phyloP scores from a whole-genome alignment of 2,797 vertebrate genomes.

The Artibeus jamaicensis region DNA sequence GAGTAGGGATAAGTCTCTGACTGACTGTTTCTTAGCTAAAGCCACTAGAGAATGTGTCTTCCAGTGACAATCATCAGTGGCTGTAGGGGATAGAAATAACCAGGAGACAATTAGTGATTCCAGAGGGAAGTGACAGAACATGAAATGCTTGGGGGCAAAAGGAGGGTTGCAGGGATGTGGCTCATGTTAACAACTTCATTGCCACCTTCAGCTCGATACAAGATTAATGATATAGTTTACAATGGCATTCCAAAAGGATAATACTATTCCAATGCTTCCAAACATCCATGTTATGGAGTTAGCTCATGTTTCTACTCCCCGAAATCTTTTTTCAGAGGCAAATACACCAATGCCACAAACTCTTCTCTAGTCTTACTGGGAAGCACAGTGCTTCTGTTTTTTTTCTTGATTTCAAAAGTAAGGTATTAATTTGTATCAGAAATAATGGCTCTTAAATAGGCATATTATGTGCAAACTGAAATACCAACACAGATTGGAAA shows the following conservation, averaged over 20 bases:
- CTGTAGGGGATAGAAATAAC: constrained; percentile 54
- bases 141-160: not conserved
- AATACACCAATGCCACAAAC: not conserved
- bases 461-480: not conserved
- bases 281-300: not conserved
- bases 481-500: not conserved
- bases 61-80: not conserved
- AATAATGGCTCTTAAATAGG: not conserved
- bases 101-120: constrained; percentile 59
- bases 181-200: not conserved
- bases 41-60: constrained; percentile 35
- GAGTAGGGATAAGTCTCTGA: not conserved
- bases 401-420: constrained; percentile 41
- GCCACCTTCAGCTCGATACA: not conserved
- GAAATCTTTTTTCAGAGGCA: not conserved
- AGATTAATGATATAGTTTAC: constrained; percentile 20
- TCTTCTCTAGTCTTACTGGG: not conserved
- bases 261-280: not conserved
- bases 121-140: constrained; percentile 46
- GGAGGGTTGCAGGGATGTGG: not conserved
- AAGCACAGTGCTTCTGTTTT: not conserved
- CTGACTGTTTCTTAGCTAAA: constrained; percentile 13
- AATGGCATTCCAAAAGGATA: not conserved
- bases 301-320: not conserved
- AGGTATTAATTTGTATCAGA: not conserved